Percentiles rank a stretch among this genome's conserved stretches.
phyloP scores from a whole-genome alignment of 2,888 invertebrate species.

The Pseudococcus jackbeardsleyi region DNA sequence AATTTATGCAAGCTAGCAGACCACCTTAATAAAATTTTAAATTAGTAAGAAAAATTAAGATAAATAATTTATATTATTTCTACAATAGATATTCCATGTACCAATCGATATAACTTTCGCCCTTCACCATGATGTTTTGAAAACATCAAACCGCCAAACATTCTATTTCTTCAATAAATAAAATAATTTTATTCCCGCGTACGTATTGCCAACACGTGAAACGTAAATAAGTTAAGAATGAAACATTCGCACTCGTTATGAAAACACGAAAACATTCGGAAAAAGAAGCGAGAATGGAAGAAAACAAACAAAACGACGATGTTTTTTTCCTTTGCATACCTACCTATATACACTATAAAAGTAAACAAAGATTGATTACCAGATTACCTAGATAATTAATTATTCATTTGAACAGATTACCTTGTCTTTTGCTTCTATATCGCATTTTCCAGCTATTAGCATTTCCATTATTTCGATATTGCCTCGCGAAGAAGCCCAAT shows the following conservation, averaged over 20 bases:
- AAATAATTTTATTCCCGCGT: not conserved
- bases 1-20: too few species aligned
- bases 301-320: not conserved
- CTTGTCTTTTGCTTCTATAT: constrained; percentile 82
- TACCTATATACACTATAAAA: not conserved
- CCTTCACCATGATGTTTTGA: not conserved
- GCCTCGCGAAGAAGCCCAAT: constrained; percentile 82
- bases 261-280: not conserved
- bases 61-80: too few species aligned
- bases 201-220: not conserved
- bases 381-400: constrained; percentile 41
- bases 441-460: constrained; percentile 80
- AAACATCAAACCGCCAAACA: not conserved
- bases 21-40: too few species aligned
- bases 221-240: constrained; percentile 8
- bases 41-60: too few species aligned
- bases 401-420: constrained; percentile 70
- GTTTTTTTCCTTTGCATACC: not conserved
- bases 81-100: not conserved
- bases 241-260: not conserved
- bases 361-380: constrained; percentile 22
- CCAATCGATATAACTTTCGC: not conserved
- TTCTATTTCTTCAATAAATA: constrained; percentile 8
- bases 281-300: not conserved
- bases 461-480: constrained; percentile 81